Conservation (phyloP, 1,140 invertebrate species). For the Antheraea mylitta region DNA sequence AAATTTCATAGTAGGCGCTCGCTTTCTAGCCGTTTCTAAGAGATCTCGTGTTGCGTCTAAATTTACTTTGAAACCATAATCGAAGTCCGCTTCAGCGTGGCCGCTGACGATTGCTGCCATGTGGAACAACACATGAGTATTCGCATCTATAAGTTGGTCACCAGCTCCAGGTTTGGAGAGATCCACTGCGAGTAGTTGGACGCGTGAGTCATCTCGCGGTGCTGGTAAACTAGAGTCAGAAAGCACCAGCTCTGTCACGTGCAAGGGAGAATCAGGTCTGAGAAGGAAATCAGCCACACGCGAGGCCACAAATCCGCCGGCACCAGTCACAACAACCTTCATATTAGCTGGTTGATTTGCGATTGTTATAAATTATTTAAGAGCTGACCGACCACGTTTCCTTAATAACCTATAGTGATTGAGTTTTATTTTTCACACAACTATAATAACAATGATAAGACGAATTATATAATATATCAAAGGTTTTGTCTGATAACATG, state of each 20-base stretch:
- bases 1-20: slow-evolving; percentile 39
- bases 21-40: slow-evolving; percentile 38
- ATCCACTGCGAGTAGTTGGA: slow-evolving; percentile 33
- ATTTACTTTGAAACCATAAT: slow-evolving; percentile 55
- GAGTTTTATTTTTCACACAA: neutral
- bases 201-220: slow-evolving; percentile 30
- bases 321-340: slow-evolving; percentile 62
- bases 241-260: slow-evolving; percentile 38
- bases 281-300: slow-evolving; percentile 43
- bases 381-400: neutral
- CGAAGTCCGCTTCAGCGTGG: slow-evolving; percentile 58
- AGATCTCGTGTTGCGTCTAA: slow-evolving; percentile 58
- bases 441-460: neutral
- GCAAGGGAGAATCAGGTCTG: slow-evolving; percentile 28
- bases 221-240: slow-evolving; percentile 31
- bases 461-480: slow-evolving; percentile 5
- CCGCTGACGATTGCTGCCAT: slow-evolving; percentile 65
- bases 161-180: slow-evolving; percentile 29
- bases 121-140: slow-evolving; percentile 49
- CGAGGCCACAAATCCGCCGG: slow-evolving; percentile 53
- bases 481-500: slow-evolving; percentile 4
- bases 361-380: neutral
- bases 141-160: slow-evolving; percentile 28
- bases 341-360: slow-evolving; percentile 24
- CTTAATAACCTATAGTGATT: neutral